A percentile compares a stretch with the other conserved stretches of the same genome.
Conservation (phyloP, 2,797 vertebrate genomes). For the Molossus molossus region DNA sequence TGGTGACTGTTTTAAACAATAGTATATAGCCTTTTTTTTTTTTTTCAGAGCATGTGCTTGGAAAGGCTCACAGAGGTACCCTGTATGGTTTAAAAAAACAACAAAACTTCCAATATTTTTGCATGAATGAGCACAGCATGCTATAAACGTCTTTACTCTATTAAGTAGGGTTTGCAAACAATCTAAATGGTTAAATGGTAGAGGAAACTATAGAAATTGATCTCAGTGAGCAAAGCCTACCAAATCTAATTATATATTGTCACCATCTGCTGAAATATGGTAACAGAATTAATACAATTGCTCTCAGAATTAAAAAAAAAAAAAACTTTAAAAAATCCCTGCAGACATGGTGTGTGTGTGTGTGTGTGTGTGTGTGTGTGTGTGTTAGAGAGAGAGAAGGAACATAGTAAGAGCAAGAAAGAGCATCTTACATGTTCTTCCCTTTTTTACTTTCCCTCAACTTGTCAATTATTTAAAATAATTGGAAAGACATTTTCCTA, state of each 20-base stretch:
- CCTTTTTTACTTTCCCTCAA: not conserved
- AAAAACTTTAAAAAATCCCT: not conserved
- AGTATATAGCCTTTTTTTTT: not conserved
- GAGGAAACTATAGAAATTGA: slow-evolving; percentile 85
- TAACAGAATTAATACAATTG: slow-evolving; percentile 76
- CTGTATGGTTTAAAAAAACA: slow-evolving; percentile 61
- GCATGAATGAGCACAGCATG: slow-evolving; percentile 89
- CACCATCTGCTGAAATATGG: slow-evolving; percentile 83
- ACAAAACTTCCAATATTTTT: slow-evolving; percentile 76
- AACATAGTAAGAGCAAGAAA: not conserved
- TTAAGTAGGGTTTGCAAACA: slow-evolving; percentile 90
- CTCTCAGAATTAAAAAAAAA: slow-evolving; percentile 71
- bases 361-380: not conserved
- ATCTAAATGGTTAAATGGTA: slow-evolving; percentile 87
- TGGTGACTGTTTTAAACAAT: slow-evolving; percentile 52
- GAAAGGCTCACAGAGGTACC: slow-evolving; percentile 39
- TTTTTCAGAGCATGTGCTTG: slow-evolving; percentile 40
- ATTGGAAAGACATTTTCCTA: slow-evolving; percentile 46
- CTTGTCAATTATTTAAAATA: slow-evolving; percentile 56
- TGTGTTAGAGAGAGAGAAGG: not conserved
- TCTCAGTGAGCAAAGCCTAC: slow-evolving; percentile 81
- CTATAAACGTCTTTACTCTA: slow-evolving; percentile 83
- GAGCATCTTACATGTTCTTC: not conserved
- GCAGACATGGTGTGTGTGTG: not conserved
- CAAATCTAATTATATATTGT: slow-evolving; percentile 87